Evolutionary conservation across 1,140 invertebrate genomes (phyloP), one percentile per base, ranked within the genome.

Genomic region (Andrena cerasifolii): DNA sequence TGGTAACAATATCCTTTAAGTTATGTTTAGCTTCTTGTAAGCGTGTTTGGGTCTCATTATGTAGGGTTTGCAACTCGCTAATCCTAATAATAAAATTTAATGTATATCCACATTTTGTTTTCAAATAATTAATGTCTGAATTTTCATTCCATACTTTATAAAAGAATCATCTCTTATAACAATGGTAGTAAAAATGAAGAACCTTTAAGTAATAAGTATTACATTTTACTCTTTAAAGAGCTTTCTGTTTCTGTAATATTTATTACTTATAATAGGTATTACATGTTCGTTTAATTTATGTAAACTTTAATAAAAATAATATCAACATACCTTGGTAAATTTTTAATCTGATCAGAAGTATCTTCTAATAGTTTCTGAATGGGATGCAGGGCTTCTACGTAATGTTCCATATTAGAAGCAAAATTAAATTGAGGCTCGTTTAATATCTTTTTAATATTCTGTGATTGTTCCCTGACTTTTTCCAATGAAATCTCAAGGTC

Each of bases 11-110:
- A 78, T 91, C 88, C 74, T 86, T 84, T 36, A 93, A 82, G 6
- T 78, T 56, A 65, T 92, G 88, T 58, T 89, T 91, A 21, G 89
- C 82, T 71, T 92, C 91, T 68, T 91, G 87, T 26, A 92, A 61
- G 36, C 87, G 75, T 28, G 61, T 71, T 76, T 90, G 87, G 0
- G 90, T 92, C 49, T 91, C 88, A 66, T 93, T 91, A 63, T 91
- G 89, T 54, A 92, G 71, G 45, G 74, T 70, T 24, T 90, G 86
- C 12, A 92, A 28, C 51, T 92, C 86, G 1, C 79, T 78, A 24
- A 81, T 71, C 47, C 90, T 92, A 62, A 59, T 31, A 40, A 58
- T 59, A 14, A 74, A 31, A 56, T 43, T 53, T 62, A 33, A 36
- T 40, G 47, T 33, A 16, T 1, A 54, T 18, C 33, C 12, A 8